Percentiles rank a stretch among this genome's conserved stretches.
phyloP scores from a whole-genome alignment of 2,113 vertebrate genomes.

The Neogobius melanostomus region DNA sequence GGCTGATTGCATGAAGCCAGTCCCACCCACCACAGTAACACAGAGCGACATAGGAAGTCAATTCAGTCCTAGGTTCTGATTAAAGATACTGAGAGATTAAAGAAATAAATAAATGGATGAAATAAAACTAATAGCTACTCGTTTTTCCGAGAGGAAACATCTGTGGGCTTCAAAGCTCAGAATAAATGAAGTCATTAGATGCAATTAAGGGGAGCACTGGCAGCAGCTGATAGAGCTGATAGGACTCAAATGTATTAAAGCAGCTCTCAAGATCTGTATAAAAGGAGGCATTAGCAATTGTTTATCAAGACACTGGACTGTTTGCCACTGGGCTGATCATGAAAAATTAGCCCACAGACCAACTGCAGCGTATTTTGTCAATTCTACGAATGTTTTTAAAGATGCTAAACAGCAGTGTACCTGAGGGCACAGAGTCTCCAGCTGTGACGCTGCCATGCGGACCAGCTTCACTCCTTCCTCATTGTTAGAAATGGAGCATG shows the following conservation, averaged over 20 bases:
- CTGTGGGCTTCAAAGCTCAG: conserved; percentile 48
- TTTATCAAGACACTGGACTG: neutral
- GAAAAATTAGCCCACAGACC: conserved; percentile 7
- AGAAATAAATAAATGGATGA: conserved; percentile 39
- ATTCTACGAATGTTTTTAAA: neutral
- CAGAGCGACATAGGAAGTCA: conserved; percentile 39
- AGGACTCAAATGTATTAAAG: conserved; percentile 16
- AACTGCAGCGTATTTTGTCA: neutral
- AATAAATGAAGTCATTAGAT: conserved; percentile 63
- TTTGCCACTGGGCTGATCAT: neutral
- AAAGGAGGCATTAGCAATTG: conserved; percentile 2
- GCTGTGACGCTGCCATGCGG: conserved; percentile 96
- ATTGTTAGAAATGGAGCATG: conserved; percentile 98
- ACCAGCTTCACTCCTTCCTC: conserved; percentile 98
- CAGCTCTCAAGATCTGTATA: conserved; percentile 8
- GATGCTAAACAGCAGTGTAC: conserved; percentile 64
- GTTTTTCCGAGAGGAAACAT: conserved; percentile 34
- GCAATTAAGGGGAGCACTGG: conserved; percentile 49
- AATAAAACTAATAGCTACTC: conserved; percentile 45
- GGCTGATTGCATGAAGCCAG: conserved; percentile 47
- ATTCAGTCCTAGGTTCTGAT: conserved; percentile 53
- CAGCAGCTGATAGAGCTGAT: conserved; percentile 24
- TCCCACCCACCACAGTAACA: conserved; percentile 12
- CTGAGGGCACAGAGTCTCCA: conserved; percentile 97
- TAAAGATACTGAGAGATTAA: conserved; percentile 29